Base-by-base conservation (phyloP, 2,113 vertebrate species). In the Tupaia tana region DNA sequence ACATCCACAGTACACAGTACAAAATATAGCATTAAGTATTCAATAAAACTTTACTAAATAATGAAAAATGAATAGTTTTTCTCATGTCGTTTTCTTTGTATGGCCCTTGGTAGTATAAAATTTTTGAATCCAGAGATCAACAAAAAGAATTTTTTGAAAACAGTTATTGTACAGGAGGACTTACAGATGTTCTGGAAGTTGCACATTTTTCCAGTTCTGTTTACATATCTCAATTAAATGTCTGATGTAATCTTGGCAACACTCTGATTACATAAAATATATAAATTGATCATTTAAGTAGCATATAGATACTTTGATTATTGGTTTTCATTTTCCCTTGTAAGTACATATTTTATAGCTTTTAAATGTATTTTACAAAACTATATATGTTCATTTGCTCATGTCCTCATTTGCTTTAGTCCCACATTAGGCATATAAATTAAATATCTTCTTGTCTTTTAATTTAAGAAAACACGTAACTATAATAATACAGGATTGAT, bases 41-140 rank as follows among this genome's bases (percentile, higher is more conserved):
- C 58, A 93, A 27, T 86, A 66, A 67, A 80, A 92, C 18, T 86
- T 82, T 71, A 29, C 43, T 77, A 91, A 85, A 81, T 89, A 89
- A 63, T 90, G 15, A 81, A 81, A 66, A 88, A 70, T 54, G 24
- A 16, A 95, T 71, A 22, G 0, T 2, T 25, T 80, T 95, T 84
- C 10, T 85, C 43, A 91, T 19, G 22, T 31, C 70, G 1, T 56
- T 31, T 92, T 85, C 20, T 86, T 89, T 90, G 24, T 20, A 52
- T 63, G 43, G 16, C 10, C 25, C 34, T 81, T 83, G 12, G 19
- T 20, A 83, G 10, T 25, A 59, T 89, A 79, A 87, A 67, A 22
- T 58, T 34, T 27, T 64, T 58, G 69, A 89, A 77, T 13, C 9
- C 25, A 70, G 63, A 61, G n/a, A 78, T 13, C 11, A 86, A 19